These are phyloP conservation scores for Chymomyza caudatula DNA, from an alignment of 2,888 invertebrate genomes.

Conservation along the genomic window DNA sequence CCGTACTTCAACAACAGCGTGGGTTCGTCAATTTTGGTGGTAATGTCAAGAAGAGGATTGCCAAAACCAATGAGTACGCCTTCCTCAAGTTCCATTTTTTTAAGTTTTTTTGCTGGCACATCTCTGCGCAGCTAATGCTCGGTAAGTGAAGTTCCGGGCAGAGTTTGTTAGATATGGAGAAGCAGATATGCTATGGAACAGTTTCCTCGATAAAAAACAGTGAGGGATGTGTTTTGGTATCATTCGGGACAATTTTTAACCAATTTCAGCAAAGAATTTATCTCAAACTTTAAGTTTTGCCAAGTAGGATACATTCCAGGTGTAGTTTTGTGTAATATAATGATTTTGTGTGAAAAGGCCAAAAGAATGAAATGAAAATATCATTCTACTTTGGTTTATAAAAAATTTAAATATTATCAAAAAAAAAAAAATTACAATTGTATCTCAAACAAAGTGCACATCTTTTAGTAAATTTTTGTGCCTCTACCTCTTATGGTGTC, in stretches of 20 bases:
- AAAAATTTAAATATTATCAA: too few relatives aligned
- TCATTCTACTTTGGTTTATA: background rate
- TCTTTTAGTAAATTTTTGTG: too few relatives aligned
- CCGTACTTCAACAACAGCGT: conserved; percentile 49
- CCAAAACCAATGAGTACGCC: conserved; percentile 55
- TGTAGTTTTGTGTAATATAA: too few relatives aligned
- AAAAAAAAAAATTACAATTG: too few relatives aligned
- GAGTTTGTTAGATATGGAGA: background rate
- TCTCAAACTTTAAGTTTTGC: too few relatives aligned
- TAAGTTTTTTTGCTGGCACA: background rate
- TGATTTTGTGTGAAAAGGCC: too few relatives aligned
- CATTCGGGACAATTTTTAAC: too few relatives aligned
- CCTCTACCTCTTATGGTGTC: too few relatives aligned
- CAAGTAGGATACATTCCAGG: too few relatives aligned
- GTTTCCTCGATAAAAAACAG: background rate
- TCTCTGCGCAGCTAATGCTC: background rate
- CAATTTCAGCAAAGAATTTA: too few relatives aligned
- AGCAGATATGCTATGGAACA: background rate
- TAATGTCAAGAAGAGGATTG: conserved; percentile 57
- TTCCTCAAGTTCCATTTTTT: conserved; percentile 38
- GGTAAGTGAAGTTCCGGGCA: background rate
- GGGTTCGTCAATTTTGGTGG: conserved; percentile 41
- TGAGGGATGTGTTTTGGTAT: background rate
- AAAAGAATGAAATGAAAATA: too few relatives aligned
- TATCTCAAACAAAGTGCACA: too few relatives aligned